Percentiles rank a stretch among this genome's conserved stretches.
Conservation (phyloP, 2,113 vertebrate species). For the Myrmophylax atrothorax region DNA sequence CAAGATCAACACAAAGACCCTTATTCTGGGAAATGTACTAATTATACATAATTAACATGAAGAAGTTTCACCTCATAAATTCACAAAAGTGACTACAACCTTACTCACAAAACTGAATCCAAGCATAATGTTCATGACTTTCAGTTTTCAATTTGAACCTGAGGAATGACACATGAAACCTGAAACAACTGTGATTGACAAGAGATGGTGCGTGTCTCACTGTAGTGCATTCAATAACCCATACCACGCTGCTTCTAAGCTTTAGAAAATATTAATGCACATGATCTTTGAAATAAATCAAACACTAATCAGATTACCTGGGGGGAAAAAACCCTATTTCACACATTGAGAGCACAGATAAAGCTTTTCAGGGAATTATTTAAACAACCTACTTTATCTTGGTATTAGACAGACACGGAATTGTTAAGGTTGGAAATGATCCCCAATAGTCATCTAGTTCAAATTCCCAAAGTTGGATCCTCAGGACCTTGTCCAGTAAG, state of each 20-base stretch:
- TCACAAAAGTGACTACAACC: too few species aligned
- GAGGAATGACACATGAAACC: neutral
- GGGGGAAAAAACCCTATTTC: neutral
- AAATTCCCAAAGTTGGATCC: neutral
- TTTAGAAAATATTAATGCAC: conserved; percentile 42
- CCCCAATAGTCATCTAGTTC: neutral
- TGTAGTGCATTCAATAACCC: conserved; percentile 26
- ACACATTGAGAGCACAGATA: neutral
- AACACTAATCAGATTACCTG: neutral
- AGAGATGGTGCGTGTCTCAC: conserved; percentile 26
- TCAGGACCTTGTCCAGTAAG: neutral
- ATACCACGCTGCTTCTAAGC: neutral
- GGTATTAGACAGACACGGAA: neutral
- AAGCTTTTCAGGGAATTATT: neutral
- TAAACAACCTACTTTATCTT: neutral
- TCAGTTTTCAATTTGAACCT: conserved; percentile 29
- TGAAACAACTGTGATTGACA: conserved; percentile 22
- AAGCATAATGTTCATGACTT: conserved; percentile 36
- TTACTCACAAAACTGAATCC: conserved; percentile 10
- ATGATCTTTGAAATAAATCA: conserved; percentile 23
- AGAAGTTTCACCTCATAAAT: neutral
- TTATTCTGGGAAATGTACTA: neutral
- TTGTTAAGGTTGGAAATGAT: neutral
- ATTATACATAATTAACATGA: neutral
- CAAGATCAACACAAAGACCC: neutral